Evolutionary conservation across 2,797 vertebrate species (phyloP), one percentile per base, ranked within the genome.

Genomic region (Chaunax sp.): DNA sequence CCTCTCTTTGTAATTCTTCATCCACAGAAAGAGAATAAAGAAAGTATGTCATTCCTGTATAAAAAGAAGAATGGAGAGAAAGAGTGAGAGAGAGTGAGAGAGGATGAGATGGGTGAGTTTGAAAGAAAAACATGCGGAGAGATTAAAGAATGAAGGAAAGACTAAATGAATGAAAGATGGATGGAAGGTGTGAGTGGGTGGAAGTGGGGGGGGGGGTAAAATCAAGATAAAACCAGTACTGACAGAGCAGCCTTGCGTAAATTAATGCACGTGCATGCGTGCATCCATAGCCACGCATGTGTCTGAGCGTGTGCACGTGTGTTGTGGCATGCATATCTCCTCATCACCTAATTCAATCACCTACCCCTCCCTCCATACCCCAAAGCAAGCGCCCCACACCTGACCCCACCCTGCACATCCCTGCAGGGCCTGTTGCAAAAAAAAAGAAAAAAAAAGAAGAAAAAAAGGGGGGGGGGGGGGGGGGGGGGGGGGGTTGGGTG

Each of bases 341-440:
- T 66, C 68, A 52, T 63, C 72, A 69, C 72, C 76, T 76, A 74
- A 72, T 57, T 64, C 16, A 14, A 28, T 70, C 69, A 61, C 33
- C 50, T 38, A 33, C 72, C 80, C 81, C 59, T 69, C 78, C 38
- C 68, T 69, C 75, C 44, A 37, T 43, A 55, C 62, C 83, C 80
- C 68, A 61, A 45, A 79, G 86, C 86, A 66, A 81, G 72, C 88
- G 90, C 77, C 90, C 86, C 82, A 89, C 87, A 91, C 90, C 91
- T 92, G 89, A 92, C 89, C 91, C 82, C 69, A 67, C 83, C 88
- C 83, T 81, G 75, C 86, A 72, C 43, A 52, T 78, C 84, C 80
- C 82, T 59, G 64, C 75, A 80, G 85, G 87, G 78, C 78, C 72
- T 37, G 73, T 82, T 73, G 68, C 78, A 82, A 81, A 86, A 68